Evolutionary conservation across 2,888 invertebrate species (phyloP), one percentile per base, ranked within the genome.

Genomic region (Philopedon plagiatum): DNA sequence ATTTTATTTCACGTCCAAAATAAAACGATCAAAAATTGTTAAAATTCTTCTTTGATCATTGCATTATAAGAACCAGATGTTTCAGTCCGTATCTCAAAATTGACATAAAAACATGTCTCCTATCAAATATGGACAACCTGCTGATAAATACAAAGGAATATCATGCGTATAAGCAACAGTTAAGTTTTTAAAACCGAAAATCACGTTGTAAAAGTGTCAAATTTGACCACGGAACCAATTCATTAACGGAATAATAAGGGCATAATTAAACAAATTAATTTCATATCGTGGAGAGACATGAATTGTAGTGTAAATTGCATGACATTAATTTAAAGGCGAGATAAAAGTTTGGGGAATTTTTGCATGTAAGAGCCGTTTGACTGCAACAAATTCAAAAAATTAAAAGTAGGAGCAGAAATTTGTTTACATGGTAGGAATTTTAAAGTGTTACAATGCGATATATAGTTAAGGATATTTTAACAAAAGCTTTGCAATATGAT

Each of bases 181-280:
- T 69, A 62, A 13, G 18, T 19, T 32, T 51, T 63, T 9, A 61
- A 71, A 71, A 54, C 39, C 46, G 44, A 69, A 67, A 71, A 56
- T 67, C 61, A 62, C 65, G 56, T 29, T 61, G 60, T 71, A 60
- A 71, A 71, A 56, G 62, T 71, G 71, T 71, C 71, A 67, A 71
- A 65, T 67, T 57, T 29, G 37, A 37, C 62, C 58, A 61, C 56
- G 62, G 32, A 71, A 66, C 37, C 71, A 66, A 71, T 71, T 67
- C 66, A 62, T 71, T 71, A 67, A 46, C 44, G 37, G 66, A 66
- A 66, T 71, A 67, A 67, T 71, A 71, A 61, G 66, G 37, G 66
- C 56, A 71, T 71, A 71, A 71, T 71, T 71, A 71, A 71, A 71
- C 71, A 71, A 66, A 71, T 71, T 71, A 71, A 71, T 62, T 66